phyloP scores from a whole-genome alignment of 2,113 vertebrate species.

The Aphyosemion australe region DNA sequence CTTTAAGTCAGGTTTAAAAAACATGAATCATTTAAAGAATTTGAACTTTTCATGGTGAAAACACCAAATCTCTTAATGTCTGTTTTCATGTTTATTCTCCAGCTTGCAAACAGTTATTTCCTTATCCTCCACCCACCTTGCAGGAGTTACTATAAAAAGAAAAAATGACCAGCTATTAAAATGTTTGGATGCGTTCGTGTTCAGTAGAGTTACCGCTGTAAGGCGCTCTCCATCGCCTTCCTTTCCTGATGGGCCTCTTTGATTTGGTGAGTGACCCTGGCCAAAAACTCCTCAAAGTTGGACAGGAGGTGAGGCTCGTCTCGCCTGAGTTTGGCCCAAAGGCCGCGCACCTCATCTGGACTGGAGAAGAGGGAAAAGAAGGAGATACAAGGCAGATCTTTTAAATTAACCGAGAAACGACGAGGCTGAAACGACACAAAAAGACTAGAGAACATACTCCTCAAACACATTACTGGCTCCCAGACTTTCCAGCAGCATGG shows the following conservation, averaged over 20 bases:
- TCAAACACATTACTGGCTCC: conserved; percentile 86
- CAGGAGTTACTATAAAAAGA: too few relatives aligned
- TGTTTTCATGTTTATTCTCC: too few relatives aligned
- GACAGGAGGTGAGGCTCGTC: conserved; percentile 87
- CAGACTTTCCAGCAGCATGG: conserved; percentile 85
- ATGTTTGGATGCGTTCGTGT: too few relatives aligned
- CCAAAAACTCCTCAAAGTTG: conserved; percentile 90
- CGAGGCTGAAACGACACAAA: neutral
- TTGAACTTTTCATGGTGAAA: too few relatives aligned
- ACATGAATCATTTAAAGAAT: too few relatives aligned
- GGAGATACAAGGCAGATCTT: neutral
- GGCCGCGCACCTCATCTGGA: conserved; percentile 82
- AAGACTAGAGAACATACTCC: conserved; percentile 75
- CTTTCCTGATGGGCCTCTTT: conserved; percentile 89
- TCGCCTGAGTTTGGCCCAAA: conserved; percentile 87
- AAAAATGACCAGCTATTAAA: too few relatives aligned
- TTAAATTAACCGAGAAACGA: neutral
- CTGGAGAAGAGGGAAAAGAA: conserved; percentile 59
- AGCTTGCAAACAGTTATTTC: too few relatives aligned
- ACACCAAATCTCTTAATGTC: neutral
- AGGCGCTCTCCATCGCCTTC: conserved; percentile 84
- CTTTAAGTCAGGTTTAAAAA: too few relatives aligned
- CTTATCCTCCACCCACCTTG: too few relatives aligned
- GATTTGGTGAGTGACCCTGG: conserved; percentile 86
- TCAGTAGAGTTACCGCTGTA: conserved; percentile 80